Evolutionary conservation across 2,113 vertebrate genomes (phyloP).

Genomic region (Antechinus flavipes): DNA sequence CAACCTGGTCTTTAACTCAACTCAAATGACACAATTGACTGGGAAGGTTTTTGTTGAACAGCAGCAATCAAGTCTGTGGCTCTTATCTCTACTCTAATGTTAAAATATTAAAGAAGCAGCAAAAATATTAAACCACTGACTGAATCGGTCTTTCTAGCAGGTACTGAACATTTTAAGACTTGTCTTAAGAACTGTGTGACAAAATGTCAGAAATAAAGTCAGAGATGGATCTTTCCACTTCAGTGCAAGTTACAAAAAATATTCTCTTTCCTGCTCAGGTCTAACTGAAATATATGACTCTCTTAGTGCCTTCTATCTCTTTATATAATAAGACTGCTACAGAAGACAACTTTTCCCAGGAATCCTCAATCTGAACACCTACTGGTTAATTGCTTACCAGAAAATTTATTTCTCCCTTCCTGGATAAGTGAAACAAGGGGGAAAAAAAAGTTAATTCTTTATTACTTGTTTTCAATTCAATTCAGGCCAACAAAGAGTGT

Average conservation of each 20-base stretch:
- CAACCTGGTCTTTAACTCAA: not conserved
- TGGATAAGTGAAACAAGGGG: constrained; percentile 63
- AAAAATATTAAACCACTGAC: constrained; percentile 30
- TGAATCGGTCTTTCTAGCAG: constrained; percentile 15
- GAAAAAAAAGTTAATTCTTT: constrained; percentile 61
- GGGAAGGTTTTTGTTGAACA: constrained; percentile 16
- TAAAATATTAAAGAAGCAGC: constrained; percentile 26
- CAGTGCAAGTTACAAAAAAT: not conserved
- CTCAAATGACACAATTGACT: constrained; percentile 30
- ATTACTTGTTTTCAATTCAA: constrained; percentile 41
- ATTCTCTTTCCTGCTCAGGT: not conserved
- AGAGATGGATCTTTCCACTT: constrained; percentile 41
- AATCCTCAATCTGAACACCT: constrained; percentile 58
- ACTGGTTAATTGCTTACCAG: constrained; percentile 47
- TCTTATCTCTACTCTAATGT: constrained; percentile 30
- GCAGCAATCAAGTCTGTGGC: constrained; percentile 31
- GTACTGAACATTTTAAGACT: not conserved
- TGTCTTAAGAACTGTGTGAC: constrained; percentile 16
- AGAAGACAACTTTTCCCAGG: constrained; percentile 50
- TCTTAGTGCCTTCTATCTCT: constrained; percentile 45
- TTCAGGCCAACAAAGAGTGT: not conserved
- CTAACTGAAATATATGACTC: constrained; percentile 47
- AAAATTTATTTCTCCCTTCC: constrained; percentile 62
- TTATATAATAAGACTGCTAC: constrained; percentile 43
- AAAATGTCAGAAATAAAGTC: constrained; percentile 50